phyloP scores from a whole-genome alignment of 2,113 vertebrate genomes.

The Colinus virginianus region DNA sequence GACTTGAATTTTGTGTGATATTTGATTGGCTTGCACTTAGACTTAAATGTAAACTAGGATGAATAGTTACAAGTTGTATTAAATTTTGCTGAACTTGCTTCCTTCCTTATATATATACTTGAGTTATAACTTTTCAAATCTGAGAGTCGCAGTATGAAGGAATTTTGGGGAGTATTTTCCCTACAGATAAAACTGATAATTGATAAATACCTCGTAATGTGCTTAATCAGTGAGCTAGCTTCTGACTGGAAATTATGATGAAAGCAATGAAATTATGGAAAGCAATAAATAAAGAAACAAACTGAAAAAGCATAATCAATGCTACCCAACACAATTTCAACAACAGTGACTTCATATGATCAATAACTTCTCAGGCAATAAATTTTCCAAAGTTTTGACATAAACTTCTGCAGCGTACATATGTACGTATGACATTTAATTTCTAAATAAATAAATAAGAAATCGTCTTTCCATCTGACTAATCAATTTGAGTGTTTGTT shows the following conservation, averaged over 20 bases:
- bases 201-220: not conserved
- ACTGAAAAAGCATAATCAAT: not conserved
- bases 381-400: not conserved
- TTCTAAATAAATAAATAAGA: not conserved
- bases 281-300: not conserved
- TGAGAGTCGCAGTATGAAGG: not conserved
- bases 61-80: not conserved
- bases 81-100: not conserved
- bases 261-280: not conserved
- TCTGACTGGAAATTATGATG: not conserved
- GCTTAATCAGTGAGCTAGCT: not conserved
- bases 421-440: not conserved
- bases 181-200: not conserved
- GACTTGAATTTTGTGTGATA: not conserved
- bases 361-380: not conserved
- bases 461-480: not conserved
- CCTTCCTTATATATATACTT: not conserved
- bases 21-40: not conserved
- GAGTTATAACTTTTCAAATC: not conserved
- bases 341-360: not conserved
- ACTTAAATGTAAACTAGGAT: not conserved
- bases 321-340: not conserved
- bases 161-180: not conserved
- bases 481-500: not conserved
- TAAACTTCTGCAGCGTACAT: not conserved